Percentiles rank a stretch among this genome's conserved stretches.
Evolutionary conservation across 2,113 vertebrate species (phyloP).

Genomic region (Camelus bactrianus): DNA sequence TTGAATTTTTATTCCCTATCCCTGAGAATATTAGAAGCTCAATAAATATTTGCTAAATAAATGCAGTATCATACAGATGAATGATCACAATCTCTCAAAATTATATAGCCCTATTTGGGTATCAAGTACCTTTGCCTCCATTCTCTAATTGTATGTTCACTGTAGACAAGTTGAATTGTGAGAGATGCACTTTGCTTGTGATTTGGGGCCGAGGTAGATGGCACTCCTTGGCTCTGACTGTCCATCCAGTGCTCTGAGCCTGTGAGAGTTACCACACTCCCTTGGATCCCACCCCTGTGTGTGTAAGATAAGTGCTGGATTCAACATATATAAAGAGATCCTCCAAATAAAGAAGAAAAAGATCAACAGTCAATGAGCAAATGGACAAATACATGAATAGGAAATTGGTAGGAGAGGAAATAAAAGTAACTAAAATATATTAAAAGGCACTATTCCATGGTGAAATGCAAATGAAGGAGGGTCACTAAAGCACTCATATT

Average conservation of each 20-base stretch:
- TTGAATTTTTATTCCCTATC: neutral
- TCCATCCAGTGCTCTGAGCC: neutral
- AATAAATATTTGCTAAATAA: neutral
- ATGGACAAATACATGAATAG: neutral
- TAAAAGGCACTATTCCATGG: neutral
- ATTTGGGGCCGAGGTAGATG: neutral
- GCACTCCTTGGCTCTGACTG: neutral
- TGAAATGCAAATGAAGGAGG: neutral
- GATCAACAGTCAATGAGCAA: neutral
- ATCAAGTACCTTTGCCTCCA: neutral
- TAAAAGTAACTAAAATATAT: constrained; percentile 3
- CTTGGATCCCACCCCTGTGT: neutral
- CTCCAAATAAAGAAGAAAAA: neutral
- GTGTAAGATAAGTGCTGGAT: neutral
- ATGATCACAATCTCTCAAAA: neutral
- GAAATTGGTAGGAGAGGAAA: neutral
- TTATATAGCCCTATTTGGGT: neutral
- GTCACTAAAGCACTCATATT: neutral
- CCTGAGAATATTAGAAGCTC: neutral
- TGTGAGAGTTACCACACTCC: neutral
- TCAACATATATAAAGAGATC: neutral
- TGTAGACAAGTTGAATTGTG: neutral
- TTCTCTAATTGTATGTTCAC: neutral
- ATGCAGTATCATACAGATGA: neutral
- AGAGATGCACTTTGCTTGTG: neutral